Percentiles rank a stretch among this genome's conserved stretches.
Evolutionary conservation across 2,113 vertebrate species (phyloP).

Genomic region (Tachuris rubrigastra): DNA sequence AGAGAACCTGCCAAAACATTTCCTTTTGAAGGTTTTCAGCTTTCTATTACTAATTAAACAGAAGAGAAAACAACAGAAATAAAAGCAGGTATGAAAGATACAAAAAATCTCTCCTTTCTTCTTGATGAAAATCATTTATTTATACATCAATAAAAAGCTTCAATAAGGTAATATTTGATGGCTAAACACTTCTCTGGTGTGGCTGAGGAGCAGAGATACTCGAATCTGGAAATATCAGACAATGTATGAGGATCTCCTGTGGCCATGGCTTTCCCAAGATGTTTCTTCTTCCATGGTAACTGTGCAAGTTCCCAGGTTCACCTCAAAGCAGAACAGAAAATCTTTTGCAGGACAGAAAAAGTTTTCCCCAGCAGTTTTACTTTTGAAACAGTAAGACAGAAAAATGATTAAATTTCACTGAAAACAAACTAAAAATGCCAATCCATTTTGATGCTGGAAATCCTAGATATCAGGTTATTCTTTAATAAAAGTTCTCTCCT

Average conservation of each 20-base stretch:
- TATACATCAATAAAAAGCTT: neutral
- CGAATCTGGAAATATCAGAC: neutral
- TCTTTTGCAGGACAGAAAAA: neutral
- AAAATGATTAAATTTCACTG: neutral
- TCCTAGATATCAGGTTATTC: neutral
- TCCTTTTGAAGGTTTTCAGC: neutral
- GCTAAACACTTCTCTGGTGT: neutral
- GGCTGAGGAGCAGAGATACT: neutral
- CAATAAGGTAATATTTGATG: neutral
- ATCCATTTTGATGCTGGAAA: neutral
- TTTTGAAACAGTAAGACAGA: neutral
- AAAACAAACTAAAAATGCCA: neutral
- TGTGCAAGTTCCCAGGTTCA: neutral
- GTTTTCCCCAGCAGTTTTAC: neutral
- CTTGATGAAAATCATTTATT: neutral
- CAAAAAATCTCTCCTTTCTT: neutral
- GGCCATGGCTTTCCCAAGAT: accelerated
- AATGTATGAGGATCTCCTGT: neutral
- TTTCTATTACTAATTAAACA: neutral
- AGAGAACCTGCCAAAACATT: neutral
- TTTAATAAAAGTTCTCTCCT: neutral
- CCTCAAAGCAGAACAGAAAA: neutral
- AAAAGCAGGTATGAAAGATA: neutral
- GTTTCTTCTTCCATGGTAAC: neutral
- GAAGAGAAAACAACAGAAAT: neutral